These are phyloP conservation scores for Trissoscelio sp. DNA, from an alignment of 2,888 invertebrate species.

Conservation along the genomic window DNA sequence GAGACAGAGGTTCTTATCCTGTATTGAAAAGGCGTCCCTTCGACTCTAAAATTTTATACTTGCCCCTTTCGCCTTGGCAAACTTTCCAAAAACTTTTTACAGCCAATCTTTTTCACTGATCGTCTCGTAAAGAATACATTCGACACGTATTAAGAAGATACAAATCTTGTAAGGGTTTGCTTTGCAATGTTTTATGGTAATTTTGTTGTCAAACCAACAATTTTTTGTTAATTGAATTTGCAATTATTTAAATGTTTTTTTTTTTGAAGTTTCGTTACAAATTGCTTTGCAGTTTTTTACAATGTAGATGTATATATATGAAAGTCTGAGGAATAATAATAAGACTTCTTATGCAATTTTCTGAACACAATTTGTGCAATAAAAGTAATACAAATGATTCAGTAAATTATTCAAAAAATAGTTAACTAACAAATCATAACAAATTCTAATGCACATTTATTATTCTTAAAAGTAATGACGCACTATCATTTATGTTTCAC, in stretches of 20 bases:
- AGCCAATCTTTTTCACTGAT: slow-evolving; percentile 65
- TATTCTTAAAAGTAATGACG: slow-evolving; percentile 5
- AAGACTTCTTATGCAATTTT: too few species aligned
- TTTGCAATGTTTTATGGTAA: slow-evolving; percentile 22
- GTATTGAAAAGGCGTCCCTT: slow-evolving; percentile 75
- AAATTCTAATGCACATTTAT: slow-evolving; percentile 7
- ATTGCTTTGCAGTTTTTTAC: too few species aligned
- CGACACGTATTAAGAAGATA: slow-evolving; percentile 64
- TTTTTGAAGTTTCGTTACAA: too few species aligned
- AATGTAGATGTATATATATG: too few species aligned
- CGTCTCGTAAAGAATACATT: slow-evolving; percentile 69
- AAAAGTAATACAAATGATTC: too few species aligned
- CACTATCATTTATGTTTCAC: neutral
- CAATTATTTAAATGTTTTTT: too few species aligned
- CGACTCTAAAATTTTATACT: slow-evolving; percentile 81
- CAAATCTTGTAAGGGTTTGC: slow-evolving; percentile 33
- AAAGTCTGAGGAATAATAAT: too few species aligned
- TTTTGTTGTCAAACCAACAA: too few species aligned
- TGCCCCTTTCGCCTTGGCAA: slow-evolving; percentile 66
- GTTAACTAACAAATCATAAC: neutral
- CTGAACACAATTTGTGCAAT: too few species aligned
- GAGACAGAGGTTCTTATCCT: slow-evolving; percentile 59
- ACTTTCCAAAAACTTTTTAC: slow-evolving; percentile 71
- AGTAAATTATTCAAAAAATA: slow-evolving; percentile 9
- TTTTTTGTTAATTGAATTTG: too few species aligned